Evolutionary conservation across 53 echinoderm and acorn worm species (phyloP), one percentile per base, ranked within the genome.

Genomic region (Echinarachnius parma): DNA sequence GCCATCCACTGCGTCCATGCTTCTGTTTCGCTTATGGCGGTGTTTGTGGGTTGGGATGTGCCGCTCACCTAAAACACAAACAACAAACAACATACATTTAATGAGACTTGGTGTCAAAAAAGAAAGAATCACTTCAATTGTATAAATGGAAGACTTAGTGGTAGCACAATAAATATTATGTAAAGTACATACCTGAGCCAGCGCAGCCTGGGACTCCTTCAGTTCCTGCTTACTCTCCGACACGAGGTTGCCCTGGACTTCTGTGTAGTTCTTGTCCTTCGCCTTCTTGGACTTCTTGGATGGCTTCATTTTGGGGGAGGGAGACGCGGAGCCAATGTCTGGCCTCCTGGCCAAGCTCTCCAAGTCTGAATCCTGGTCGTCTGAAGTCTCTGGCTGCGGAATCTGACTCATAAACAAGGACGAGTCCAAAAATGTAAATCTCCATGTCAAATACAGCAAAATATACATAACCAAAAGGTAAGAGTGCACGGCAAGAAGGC

Each of bases 1-100:
- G 61, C 34, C 61, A 61, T 61, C 61, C 61, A 61, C 61, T 65
- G 66, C 31, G 30, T 65, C 66, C 48, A 47, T 3, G 66, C 66
- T 16, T 65, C 48, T 28, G 0, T 24, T 65, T 65, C 48, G 30
- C 30, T 65, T 13, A 65, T 63, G 47, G 63, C 63, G 45, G 63
- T 9, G 44, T 39, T 65, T 28, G 47, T 46, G 15, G 48, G 47
- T 65, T 16, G 66, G 34, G 66, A 65, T 47, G 48, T 46, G 4
- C 25, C 28, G 20, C 46, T 65, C 23, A 30, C 66, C 46, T 65
- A 47, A 65, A 47, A 46, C 31, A 48, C 66, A 65, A 62, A 32
- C 20, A 61, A 61, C 33, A 34, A 28, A 61, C 61, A 36, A 14
- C 21, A 61, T 14, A 59, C 59, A 31, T 29, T 26, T 61, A 34